Conservation (phyloP, 2,797 vertebrate species). For the Psittacula derbiana region DNA sequence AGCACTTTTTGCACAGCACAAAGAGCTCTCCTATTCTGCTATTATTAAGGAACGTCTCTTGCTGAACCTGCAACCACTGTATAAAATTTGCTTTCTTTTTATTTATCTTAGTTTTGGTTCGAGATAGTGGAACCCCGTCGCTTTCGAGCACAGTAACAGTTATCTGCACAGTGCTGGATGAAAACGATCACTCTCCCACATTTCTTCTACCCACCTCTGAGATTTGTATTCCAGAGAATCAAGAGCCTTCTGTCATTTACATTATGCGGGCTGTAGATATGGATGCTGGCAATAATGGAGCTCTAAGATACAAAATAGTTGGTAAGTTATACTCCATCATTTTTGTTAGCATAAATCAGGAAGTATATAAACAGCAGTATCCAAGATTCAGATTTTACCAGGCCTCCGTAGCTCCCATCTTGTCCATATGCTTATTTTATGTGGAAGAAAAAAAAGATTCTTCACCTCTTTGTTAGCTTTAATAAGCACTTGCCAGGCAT, state of each 20-base stretch:
- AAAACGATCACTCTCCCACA: constrained; percentile 86
- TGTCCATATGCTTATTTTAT: neutral
- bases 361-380: neutral
- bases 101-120: constrained; percentile 82
- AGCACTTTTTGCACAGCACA: neutral
- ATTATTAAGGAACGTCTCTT: neutral
- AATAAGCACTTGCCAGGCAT: neutral
- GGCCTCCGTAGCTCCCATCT: neutral
- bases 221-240: constrained; percentile 87
- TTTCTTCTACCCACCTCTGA: constrained; percentile 78
- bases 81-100: constrained; percentile 5
- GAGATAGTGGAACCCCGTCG: constrained; percentile 77
- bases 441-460: neutral
- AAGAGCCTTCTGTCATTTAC: constrained; percentile 79
- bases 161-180: constrained; percentile 85
- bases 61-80: neutral
- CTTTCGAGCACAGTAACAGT: constrained; percentile 81
- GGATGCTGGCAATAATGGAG: constrained; percentile 84
- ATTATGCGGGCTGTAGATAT: constrained; percentile 80
- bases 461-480: neutral
- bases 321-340: constrained; percentile 73
- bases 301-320: constrained; percentile 81
- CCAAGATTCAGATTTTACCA: neutral
- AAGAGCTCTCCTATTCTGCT: neutral
- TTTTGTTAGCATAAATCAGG: neutral